These are phyloP conservation scores for Neofelis nebulosa DNA, from an alignment of 2,113 vertebrate species.

Conservation along the genomic window DNA sequence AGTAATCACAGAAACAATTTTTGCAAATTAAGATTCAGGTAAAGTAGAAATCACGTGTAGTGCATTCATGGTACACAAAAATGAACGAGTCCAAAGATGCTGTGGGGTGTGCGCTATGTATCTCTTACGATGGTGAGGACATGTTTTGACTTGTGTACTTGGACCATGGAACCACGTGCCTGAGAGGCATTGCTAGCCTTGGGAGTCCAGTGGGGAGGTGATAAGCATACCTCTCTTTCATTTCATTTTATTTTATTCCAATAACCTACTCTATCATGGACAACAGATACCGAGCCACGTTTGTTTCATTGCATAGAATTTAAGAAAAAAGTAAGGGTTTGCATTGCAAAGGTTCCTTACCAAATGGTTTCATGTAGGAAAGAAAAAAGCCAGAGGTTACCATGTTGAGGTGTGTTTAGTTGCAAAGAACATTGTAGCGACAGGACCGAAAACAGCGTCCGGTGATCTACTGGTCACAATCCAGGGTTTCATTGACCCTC, in stretches of 20 bases:
- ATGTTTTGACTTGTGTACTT: conserved; percentile 62
- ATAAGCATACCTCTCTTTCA: conserved; percentile 56
- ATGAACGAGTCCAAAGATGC: not conserved
- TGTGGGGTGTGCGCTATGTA: rapidly evolving
- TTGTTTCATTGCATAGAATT: not conserved
- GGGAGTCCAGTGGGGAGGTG: conserved; percentile 39
- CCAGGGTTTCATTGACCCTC: not conserved
- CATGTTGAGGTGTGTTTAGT: not conserved
- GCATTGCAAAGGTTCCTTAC: not conserved
- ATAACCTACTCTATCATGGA: conserved; percentile 65
- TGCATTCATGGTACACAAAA: not conserved
- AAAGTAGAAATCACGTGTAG: not conserved
- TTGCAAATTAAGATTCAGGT: not conserved
- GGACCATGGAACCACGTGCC: conserved; percentile 65
- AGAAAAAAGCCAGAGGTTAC: not conserved
- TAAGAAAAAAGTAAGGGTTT: not conserved
- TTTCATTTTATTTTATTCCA: conserved; percentile 63
- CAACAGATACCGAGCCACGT: conserved; percentile 54
- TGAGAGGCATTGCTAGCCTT: conserved; percentile 35
- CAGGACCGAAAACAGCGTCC: not conserved
- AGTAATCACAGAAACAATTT: not conserved
- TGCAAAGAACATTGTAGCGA: not conserved
- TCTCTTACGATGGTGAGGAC: conserved; percentile 35
- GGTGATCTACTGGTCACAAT: not conserved
- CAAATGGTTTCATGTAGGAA: not conserved